Evolutionary conservation across 2,888 invertebrate genomes (phyloP), one percentile per base, ranked within the genome.

Genomic region (Coecobrya sp.): DNA sequence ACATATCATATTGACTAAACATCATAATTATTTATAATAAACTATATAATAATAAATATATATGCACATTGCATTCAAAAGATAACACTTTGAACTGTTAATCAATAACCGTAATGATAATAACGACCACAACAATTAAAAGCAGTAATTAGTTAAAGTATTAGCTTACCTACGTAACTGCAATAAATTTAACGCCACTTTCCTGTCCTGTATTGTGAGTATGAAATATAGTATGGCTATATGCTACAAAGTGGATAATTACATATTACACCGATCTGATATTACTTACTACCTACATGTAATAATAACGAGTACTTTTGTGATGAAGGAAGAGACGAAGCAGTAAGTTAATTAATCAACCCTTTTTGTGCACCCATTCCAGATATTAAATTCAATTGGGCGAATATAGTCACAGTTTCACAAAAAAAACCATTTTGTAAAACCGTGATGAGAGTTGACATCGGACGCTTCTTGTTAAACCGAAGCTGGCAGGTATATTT

Each of bases 21-120:
- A n/a, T 45, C 5, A 25, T 25, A 59, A 68, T 27, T 27, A 68
- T 16, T 68, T 68, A 27, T 65, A 76, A 49, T 22, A 45, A 76
- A 73, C 70, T 86, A 84, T 42, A 76, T 79, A 62, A 55, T 73
- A 55, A 87, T 73, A 76, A 76, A 76, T 87, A 73, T 22, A 52
- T 55, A 55, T 36, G 42, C 73, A 55, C 42, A 42, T 7, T 27
- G 62, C n/a, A 76, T 25, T 42, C 42, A n/a, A 42, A 70, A 45
- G 2, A 76, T 22, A 7, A 22, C 25, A 76, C 45, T n/a, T 22
- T 25, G 49, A 22, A 68, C 16, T 36, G n/a, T 25, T 65, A 65
- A 13, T 65, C 25, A 22, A 55, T 81, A 22, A 49, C 25, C 55
- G n/a, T 81, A 55, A 82, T n/a, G 42, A 65, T 85, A 45, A 68